These are phyloP conservation scores for Himalopsyche phryganea DNA, from an alignment of 1,140 invertebrate species.

Conservation along the genomic window DNA sequence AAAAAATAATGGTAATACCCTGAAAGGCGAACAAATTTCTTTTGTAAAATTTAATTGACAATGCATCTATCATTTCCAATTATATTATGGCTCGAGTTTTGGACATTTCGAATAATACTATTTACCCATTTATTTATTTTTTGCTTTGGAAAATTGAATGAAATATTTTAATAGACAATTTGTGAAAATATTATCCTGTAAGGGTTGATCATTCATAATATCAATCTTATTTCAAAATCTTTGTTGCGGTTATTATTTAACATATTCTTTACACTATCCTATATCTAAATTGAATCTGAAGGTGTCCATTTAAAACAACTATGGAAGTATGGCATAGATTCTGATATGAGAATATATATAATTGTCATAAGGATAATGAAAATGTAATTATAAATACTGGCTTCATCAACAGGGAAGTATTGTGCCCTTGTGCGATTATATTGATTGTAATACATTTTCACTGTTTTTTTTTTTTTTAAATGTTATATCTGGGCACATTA, in stretches of 20 bases:
- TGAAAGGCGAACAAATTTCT: conserved; percentile 33
- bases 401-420: conserved; percentile 8
- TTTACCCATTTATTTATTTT: conserved; percentile 11
- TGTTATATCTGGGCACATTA: conserved; percentile 24
- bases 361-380: not conserved
- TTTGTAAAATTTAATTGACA: conserved; percentile 28
- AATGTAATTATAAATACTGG: conserved; percentile 1
- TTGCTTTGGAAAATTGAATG: conserved; percentile 5
- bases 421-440: conserved; percentile 27
- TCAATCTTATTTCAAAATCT: not conserved
- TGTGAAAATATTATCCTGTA: conserved; percentile 7
- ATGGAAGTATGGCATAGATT: not conserved
- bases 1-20: conserved; percentile 34
- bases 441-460: conserved; percentile 4
- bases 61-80: conserved; percentile 24
- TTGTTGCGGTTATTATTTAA: not conserved
- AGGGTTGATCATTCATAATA: not conserved
- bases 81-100: conserved; percentile 3
- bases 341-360: not conserved
- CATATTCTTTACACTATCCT: not conserved
- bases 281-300: not conserved
- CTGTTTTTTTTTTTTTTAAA: not conserved
- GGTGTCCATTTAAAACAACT: not conserved
- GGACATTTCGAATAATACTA: conserved; percentile 15
- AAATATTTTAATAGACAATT: not conserved